These are phyloP conservation scores for Embidobia sp. DNA, from an alignment of 2,888 invertebrate genomes.

Conservation along the genomic window DNA sequence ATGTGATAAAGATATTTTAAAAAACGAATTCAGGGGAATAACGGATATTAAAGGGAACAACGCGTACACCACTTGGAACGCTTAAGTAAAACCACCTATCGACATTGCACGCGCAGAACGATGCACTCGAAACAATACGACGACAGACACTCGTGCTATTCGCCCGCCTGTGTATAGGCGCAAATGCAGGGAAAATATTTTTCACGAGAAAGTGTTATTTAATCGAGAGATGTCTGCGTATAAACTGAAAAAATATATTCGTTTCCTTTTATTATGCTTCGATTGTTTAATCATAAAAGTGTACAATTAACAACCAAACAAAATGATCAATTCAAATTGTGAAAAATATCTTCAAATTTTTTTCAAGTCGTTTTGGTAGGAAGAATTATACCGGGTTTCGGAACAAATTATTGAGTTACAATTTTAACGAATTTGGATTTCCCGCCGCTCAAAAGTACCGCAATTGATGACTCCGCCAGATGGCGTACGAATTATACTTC, in stretches of 20 bases:
- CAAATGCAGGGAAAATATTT: slow-evolving; percentile 25
- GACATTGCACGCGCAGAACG: slow-evolving; percentile 19
- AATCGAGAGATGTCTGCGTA: slow-evolving; percentile 24
- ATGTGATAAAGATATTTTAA: slow-evolving; percentile 33
- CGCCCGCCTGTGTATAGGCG: slow-evolving; percentile 1
- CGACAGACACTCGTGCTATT: slow-evolving; percentile 15
- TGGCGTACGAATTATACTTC: too few relatives aligned
- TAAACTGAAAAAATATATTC: too few relatives aligned
- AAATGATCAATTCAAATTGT: not conserved
- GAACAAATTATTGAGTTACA: too few relatives aligned
- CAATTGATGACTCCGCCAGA: too few relatives aligned
- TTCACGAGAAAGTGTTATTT: slow-evolving; percentile 21
- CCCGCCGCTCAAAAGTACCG: too few relatives aligned
- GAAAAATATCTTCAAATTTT: too few relatives aligned
- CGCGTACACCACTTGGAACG: slow-evolving; percentile 39
- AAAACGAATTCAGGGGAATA: slow-evolving; percentile 5
- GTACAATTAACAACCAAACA: too few relatives aligned
- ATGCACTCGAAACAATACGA: slow-evolving; percentile 33
- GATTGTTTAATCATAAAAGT: too few relatives aligned
- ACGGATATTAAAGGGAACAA: slow-evolving; percentile 40
- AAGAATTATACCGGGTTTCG: too few relatives aligned
- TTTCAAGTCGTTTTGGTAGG: too few relatives aligned
- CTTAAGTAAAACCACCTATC: slow-evolving; percentile 26
- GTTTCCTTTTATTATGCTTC: too few relatives aligned
- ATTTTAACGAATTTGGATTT: too few relatives aligned